Conservation (phyloP, 2,888 invertebrate species). For the Elysia crispata region DNA sequence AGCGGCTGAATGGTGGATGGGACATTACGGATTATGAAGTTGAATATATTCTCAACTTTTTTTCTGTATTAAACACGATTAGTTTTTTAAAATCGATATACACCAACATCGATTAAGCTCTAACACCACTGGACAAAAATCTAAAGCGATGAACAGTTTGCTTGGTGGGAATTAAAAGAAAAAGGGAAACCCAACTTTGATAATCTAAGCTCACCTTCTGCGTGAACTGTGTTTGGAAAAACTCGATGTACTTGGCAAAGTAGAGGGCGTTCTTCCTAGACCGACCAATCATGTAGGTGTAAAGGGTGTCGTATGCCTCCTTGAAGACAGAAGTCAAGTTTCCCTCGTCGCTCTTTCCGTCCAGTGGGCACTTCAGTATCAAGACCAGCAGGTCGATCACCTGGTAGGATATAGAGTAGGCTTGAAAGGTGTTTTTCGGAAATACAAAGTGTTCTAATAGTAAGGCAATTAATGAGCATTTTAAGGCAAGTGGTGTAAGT, state of each 20-base stretch:
- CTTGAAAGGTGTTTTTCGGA: too few species aligned
- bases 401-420: slow-evolving; percentile 57
- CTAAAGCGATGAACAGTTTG: too few species aligned
- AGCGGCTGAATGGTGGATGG: too few species aligned
- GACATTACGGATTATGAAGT: too few species aligned
- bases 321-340: slow-evolving; percentile 76
- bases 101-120: too few species aligned
- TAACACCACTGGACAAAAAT: too few species aligned
- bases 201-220: slow-evolving; percentile 70
- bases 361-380: slow-evolving; percentile 73
- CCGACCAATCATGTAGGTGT: slow-evolving; percentile 77
- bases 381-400: slow-evolving; percentile 76
- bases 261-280: slow-evolving; percentile 78
- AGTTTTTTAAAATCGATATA: too few species aligned
- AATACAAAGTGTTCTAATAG: too few species aligned
- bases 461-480: too few species aligned
- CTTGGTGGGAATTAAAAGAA: neutral
- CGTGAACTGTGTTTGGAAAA: slow-evolving; percentile 77
- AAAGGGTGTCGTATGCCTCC: slow-evolving; percentile 76
- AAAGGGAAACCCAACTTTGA: neutral
- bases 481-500: too few species aligned
- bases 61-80: too few species aligned
- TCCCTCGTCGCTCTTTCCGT: slow-evolving; percentile 72
- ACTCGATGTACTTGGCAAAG: slow-evolving; percentile 78
- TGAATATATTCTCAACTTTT: too few species aligned